A percentile compares a stretch with the other conserved stretches of the same genome.
phyloP scores from a whole-genome alignment of 2,113 vertebrate species.

The Alligator sinensis region DNA sequence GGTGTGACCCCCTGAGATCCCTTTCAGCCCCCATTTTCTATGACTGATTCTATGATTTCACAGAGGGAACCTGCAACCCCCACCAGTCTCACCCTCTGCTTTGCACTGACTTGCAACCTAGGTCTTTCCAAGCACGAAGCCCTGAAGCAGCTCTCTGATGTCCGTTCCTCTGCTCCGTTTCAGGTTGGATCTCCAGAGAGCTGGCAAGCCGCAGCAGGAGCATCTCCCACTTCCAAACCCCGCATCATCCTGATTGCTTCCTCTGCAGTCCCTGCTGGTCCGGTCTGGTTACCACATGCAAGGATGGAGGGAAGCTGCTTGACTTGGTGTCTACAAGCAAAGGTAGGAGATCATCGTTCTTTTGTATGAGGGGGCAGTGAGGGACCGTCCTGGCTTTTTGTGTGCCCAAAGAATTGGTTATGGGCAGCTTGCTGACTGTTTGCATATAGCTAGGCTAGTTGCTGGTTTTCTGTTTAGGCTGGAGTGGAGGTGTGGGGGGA shows the following conservation, averaged over 20 bases:
- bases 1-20: too few species aligned
- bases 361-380: not conserved
- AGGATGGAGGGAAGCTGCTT: not conserved
- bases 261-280: not conserved
- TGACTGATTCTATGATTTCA: too few species aligned
- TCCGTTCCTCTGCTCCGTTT: slow-evolving; percentile 1
- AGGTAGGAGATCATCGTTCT: not conserved
- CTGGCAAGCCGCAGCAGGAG: not conserved
- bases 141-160: fast-evolving
- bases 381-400: fast-evolving
- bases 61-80: not conserved
- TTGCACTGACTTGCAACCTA: not conserved
- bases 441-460: not conserved
- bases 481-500: not conserved
- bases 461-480: not conserved
- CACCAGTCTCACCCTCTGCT: not conserved
- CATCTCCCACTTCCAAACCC: not conserved
- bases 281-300: not conserved
- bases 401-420: fast-evolving
- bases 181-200: not conserved
- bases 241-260: fast-evolving
- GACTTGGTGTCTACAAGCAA: fast-evolving
- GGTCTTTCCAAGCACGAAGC: not conserved
- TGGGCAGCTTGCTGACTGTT: not conserved
- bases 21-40: too few species aligned